phyloP scores from a whole-genome alignment of 1,140 invertebrate genomes.

The Stegodyphus mimosarum region DNA sequence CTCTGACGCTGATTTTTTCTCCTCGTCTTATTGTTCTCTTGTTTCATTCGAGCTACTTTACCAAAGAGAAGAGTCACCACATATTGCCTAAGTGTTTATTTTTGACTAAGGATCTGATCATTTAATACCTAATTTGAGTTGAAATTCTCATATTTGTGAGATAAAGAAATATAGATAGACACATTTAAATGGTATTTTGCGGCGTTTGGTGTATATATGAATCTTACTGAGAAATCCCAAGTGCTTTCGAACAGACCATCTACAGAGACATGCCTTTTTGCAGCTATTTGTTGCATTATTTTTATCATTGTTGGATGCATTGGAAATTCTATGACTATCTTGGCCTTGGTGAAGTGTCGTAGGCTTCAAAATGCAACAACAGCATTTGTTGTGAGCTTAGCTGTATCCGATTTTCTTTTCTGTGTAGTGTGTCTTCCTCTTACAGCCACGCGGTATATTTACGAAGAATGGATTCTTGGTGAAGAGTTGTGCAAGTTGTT shows the following conservation, averaged over 20 bases:
- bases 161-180: no score
- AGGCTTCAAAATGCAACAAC: constrained; percentile 81
- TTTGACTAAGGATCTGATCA: no score
- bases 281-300: constrained; percentile 48
- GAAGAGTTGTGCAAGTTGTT: constrained; percentile 82
- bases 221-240: no score
- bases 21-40: no score
- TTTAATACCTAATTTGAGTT: no score
- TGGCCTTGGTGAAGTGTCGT: constrained; percentile 63
- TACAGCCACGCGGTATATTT: constrained; percentile 83
- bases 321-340: constrained; percentile 62
- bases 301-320: constrained; percentile 61
- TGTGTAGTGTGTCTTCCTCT: constrained; percentile 85
- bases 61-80: no score
- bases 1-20: no score
- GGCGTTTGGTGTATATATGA: no score
- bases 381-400: constrained; percentile 86
- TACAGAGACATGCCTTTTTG: constrained; percentile 44
- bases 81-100: no score
- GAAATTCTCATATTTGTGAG: no score
- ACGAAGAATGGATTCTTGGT: constrained; percentile 84
- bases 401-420: constrained; percentile 86
- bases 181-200: no score
- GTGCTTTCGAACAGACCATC: constrained; percentile 28
- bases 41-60: no score